These are phyloP conservation scores for Callyntrura sp. DNA, from an alignment of 2,888 invertebrate species.

Conservation along the genomic window DNA sequence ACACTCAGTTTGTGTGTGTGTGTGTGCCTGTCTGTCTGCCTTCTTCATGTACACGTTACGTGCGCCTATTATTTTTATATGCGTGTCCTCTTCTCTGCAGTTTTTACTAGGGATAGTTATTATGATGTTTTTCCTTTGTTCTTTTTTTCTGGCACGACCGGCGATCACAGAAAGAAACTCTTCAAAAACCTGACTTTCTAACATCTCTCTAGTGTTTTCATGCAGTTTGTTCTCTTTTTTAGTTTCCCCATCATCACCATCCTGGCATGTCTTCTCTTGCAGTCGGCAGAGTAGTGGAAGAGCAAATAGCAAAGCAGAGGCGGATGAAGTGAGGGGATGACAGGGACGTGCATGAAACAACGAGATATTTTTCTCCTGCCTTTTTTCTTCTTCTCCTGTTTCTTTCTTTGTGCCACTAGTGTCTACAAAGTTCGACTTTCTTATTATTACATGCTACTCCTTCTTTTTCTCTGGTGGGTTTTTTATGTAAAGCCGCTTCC, in stretches of 20 bases:
- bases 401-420: conserved; percentile 22
- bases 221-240: conserved; percentile 50
- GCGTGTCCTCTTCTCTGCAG: no score
- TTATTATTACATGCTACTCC: conserved; percentile 30
- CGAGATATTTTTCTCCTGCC: neutral
- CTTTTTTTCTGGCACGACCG: conserved; percentile 56
- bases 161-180: conserved; percentile 46
- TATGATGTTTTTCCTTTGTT: conserved; percentile 34
- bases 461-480: conserved; percentile 24
- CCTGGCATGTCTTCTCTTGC: conserved; percentile 3
- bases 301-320: neutral
- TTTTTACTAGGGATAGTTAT: conserved; percentile 3
- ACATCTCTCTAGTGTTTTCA: conserved; percentile 52
- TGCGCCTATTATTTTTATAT: neutral
- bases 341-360: conserved; percentile 51
- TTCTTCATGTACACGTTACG: conserved; percentile 5
- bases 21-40: no score
- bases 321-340: conserved; percentile 55
- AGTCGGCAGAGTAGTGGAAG: neutral
- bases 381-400: conserved; percentile 43
- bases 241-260: conserved; percentile 13
- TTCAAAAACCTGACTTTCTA: conserved; percentile 67
- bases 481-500: conserved; percentile 16
- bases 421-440: conserved; percentile 16
- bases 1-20: no score